Conservation (phyloP, 2,888 invertebrate species). For the Acanthococcus lagerstroemiae region DNA sequence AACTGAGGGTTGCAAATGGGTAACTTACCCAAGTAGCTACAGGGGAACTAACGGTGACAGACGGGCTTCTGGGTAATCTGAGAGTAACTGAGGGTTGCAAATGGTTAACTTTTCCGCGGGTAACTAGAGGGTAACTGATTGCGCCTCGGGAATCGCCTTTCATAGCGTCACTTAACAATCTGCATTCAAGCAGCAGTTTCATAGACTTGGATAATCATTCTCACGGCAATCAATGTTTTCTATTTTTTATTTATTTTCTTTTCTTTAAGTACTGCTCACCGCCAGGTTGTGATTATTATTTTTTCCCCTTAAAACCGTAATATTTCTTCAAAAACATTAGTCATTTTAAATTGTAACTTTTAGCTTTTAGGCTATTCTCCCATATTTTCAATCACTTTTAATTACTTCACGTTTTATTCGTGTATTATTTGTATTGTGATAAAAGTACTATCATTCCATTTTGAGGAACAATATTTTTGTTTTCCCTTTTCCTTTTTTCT, state of each 20-base stretch:
- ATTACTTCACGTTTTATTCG: background rate
- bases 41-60: too few species aligned
- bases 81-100: too few species aligned
- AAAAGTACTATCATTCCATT: conserved; percentile 19
- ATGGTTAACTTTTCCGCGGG: too few species aligned
- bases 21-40: too few species aligned
- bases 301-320: conserved; percentile 2
- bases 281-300: conserved; percentile 24
- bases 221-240: conserved; percentile 18
- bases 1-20: too few species aligned
- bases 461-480: background rate
- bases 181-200: too few species aligned
- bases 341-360: conserved; percentile 8
- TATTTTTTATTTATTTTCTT: conserved; percentile 4
- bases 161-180: too few species aligned
- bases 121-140: too few species aligned
- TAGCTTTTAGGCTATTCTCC: background rate
- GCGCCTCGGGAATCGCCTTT: too few species aligned
- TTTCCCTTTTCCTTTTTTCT: background rate
- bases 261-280: conserved; percentile 26
- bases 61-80: too few species aligned
- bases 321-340: conserved; percentile 1
- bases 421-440: conserved; percentile 12
- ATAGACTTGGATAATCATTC: conserved; percentile 12
- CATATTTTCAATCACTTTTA: conserved; percentile 4